Conservation (phyloP, 2,797 vertebrate genomes). For the Pantherophis vulpinus region DNA sequence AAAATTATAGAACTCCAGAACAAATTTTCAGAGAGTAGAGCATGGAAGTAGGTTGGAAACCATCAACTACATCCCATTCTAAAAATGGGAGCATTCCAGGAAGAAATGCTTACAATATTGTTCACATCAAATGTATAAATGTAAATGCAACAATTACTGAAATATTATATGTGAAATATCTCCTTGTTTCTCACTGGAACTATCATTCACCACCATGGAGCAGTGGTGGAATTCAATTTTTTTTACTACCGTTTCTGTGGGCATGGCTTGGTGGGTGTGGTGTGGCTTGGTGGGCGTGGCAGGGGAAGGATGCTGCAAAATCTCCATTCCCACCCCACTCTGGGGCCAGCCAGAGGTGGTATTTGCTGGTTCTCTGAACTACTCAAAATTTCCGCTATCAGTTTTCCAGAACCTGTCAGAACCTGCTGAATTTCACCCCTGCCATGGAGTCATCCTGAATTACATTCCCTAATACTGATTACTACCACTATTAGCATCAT, state of each 20-base stretch:
- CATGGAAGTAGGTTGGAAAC: neutral
- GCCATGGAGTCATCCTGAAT: neutral
- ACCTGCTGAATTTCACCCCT: too few species aligned
- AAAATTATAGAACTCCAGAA: neutral
- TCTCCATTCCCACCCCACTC: too few species aligned
- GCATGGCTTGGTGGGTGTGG: too few species aligned
- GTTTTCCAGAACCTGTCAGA: too few species aligned
- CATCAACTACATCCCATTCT: neutral
- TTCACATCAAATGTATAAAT: neutral
- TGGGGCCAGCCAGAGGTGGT: too few species aligned
- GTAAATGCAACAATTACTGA: neutral
- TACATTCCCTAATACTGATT: neutral
- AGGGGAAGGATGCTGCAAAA: too few species aligned
- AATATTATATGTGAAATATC: neutral
- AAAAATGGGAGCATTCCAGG: neutral
- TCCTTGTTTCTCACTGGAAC: neutral
- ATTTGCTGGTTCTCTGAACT: too few species aligned
- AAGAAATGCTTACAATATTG: neutral
- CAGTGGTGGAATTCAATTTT: too few species aligned
- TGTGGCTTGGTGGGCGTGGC: too few species aligned
- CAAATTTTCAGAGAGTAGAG: neutral
- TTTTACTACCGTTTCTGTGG: too few species aligned
- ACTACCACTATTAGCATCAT: neutral
- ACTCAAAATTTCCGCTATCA: too few species aligned
- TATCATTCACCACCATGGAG: too few species aligned